phyloP scores from a whole-genome alignment of 2,113 vertebrate species.

The Paramisgurnus dabryanus region DNA sequence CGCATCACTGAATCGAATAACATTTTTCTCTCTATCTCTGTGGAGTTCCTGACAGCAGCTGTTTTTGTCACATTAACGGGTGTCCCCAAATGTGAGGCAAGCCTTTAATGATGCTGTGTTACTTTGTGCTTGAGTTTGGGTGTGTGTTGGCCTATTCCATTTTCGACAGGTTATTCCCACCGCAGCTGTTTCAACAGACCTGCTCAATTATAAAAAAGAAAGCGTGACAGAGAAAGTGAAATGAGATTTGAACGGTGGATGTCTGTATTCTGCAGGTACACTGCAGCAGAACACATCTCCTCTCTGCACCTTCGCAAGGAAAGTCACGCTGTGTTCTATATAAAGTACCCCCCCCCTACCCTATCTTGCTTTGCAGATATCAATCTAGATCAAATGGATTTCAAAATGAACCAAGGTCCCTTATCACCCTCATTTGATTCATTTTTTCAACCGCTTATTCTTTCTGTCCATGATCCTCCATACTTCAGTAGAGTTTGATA shows the following conservation, averaged over 20 bases:
- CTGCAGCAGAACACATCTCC: background rate
- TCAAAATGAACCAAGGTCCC: too few relatives aligned
- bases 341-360: background rate
- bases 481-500: background rate
- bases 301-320: background rate
- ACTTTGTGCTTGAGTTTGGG: background rate
- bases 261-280: background rate
- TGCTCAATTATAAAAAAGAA: background rate
- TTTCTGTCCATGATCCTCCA: background rate
- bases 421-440: background rate
- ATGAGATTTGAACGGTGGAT: background rate
- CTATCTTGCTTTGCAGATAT: background rate
- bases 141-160: background rate
- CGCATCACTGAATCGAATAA: conserved; percentile 18
- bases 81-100: conserved; percentile 9
- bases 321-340: background rate
- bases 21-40: background rate
- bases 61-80: conserved; percentile 2
- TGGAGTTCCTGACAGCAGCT: conserved; percentile 14
- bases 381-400: background rate
- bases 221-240: background rate
- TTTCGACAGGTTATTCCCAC: background rate
- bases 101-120: conserved; percentile 9
- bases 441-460: background rate
- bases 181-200: background rate